These are phyloP conservation scores for Labrus mixtus DNA, from an alignment of 2,113 vertebrate genomes.

Conservation along the genomic window DNA sequence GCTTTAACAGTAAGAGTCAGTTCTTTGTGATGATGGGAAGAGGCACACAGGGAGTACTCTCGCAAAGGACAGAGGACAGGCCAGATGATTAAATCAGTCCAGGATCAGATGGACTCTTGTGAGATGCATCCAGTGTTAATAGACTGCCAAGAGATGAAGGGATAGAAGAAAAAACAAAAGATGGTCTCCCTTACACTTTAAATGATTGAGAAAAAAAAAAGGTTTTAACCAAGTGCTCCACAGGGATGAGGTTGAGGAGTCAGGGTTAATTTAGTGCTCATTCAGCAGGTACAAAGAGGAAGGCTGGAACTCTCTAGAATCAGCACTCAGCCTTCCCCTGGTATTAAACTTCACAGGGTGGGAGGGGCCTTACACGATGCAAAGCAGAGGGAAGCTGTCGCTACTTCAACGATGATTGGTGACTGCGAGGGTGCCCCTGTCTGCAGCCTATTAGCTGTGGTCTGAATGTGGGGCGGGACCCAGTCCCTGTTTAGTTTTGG, in stretches of 20 bases:
- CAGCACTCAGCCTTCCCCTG: background rate
- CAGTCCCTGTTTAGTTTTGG: background rate
- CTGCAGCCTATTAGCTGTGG: constrained; percentile 45
- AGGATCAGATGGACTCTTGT: background rate
- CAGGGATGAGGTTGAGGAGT: constrained; percentile 4
- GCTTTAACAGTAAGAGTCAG: constrained; percentile 33
- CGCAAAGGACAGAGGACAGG: constrained; percentile 12
- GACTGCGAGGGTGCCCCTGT: background rate
- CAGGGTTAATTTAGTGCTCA: background rate
- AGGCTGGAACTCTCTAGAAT: constrained; percentile 54
- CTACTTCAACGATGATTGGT: constrained; percentile 56
- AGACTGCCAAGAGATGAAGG: constrained; percentile 7
- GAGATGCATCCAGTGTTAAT: constrained; percentile 26
- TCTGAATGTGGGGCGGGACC: constrained; percentile 4
- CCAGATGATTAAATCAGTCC: constrained; percentile 51
- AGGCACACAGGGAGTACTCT: constrained; percentile 32
- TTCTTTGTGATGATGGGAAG: constrained; percentile 44
- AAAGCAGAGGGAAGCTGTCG: constrained; percentile 5
- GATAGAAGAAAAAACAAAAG: background rate
- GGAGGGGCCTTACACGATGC: constrained; percentile 42
- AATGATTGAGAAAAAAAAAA: background rate
- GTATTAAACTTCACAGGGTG: constrained; percentile 55
- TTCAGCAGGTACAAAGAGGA: background rate
- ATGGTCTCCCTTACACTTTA: background rate
- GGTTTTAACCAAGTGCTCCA: background rate